Percentiles rank a stretch among this genome's conserved stretches.
Evolutionary conservation across 2,113 vertebrate genomes (phyloP).

Genomic region (Chelonoidis abingdonii): DNA sequence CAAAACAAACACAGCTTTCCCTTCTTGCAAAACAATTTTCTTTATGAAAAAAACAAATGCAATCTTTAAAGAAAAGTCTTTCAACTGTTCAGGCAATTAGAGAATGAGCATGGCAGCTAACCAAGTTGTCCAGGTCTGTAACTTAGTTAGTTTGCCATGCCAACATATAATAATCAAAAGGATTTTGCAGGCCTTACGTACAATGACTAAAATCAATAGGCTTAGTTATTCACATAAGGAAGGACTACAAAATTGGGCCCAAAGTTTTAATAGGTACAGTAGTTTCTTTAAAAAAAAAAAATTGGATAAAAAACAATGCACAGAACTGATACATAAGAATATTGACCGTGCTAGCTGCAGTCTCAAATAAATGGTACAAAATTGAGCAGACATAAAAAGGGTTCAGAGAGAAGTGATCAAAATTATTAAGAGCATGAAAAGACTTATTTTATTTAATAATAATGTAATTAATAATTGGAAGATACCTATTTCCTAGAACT

Average conservation of each 20-base stretch:
- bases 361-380: not conserved
- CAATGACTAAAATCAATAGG: not conserved
- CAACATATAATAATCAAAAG: slow-evolving; percentile 31
- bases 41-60: slow-evolving; percentile 3
- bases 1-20: slow-evolving; percentile 73
- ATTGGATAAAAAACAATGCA: not conserved
- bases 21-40: slow-evolving; percentile 61
- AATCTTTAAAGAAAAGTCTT: slow-evolving; percentile 62
- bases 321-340: slow-evolving; percentile 4
- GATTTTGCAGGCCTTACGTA: slow-evolving; percentile 1
- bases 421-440: slow-evolving; percentile 56
- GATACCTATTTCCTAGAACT: too few species aligned
- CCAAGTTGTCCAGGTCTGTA: slow-evolving; percentile 56
- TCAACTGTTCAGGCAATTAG: slow-evolving; percentile 54
- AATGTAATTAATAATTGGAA: too few species aligned
- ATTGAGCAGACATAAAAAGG: slow-evolving; percentile 26
- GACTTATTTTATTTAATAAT: not conserved
- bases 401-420: slow-evolving; percentile 39
- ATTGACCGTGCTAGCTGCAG: not conserved
- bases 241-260: not conserved
- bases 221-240: not conserved
- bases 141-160: slow-evolving; percentile 60
- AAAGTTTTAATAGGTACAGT: not conserved
- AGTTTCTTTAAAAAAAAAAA: not conserved
- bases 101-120: slow-evolving; percentile 58